phyloP scores from a whole-genome alignment of 2,888 invertebrate species.

The Philopedon plagiatum region DNA sequence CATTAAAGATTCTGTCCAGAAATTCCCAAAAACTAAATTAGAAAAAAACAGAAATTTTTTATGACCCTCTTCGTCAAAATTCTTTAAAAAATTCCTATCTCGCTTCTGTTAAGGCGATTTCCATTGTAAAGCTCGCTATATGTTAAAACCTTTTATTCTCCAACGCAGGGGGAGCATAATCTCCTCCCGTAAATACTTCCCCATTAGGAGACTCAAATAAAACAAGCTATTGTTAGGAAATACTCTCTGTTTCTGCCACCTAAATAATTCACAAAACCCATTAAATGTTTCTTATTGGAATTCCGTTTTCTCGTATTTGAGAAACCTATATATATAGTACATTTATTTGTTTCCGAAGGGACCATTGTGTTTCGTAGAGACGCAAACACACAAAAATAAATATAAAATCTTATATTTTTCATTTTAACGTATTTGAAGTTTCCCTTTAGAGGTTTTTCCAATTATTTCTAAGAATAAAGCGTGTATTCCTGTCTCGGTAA shows the following conservation, averaged over 20 bases:
- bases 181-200: not conserved
- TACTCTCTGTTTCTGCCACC: constrained; percentile 1
- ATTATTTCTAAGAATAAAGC: too few species aligned
- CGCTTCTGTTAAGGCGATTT: too few species aligned
- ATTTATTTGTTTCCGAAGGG: not conserved
- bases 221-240: constrained; percentile 11
- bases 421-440: too few species aligned
- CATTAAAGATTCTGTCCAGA: too few species aligned
- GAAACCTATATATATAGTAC: constrained; percentile 9
- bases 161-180: not conserved
- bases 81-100: too few species aligned
- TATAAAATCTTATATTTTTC: not conserved
- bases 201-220: not conserved
- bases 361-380: constrained; percentile 4
- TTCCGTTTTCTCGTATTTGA: constrained; percentile 6
- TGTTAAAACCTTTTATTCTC: not conserved
- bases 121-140: too few species aligned
- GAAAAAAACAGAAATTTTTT: too few species aligned
- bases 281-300: constrained; percentile 15
- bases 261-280: constrained; percentile 12
- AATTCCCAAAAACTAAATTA: too few species aligned
- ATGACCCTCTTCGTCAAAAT: too few species aligned
- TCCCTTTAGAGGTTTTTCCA: too few species aligned
- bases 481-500: too few species aligned
- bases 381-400: not conserved